Evolutionary conservation across 2,113 vertebrate genomes (phyloP).

Genomic region (Balaenoptera acutorostrata): DNA sequence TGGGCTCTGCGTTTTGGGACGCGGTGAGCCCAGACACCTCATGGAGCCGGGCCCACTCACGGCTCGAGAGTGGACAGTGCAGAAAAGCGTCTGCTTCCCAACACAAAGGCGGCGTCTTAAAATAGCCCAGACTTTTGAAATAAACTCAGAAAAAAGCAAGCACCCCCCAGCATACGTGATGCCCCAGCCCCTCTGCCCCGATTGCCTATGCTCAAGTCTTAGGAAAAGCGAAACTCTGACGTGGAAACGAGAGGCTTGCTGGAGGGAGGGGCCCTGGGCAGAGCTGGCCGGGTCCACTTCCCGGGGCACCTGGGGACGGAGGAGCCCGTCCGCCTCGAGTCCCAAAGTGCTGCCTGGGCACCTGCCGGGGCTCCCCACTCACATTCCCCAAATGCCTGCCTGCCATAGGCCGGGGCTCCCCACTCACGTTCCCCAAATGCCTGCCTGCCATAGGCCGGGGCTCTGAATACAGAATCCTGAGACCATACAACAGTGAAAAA

Average conservation of each 20-base stretch:
- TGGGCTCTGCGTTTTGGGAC: not conserved
- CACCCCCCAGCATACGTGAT: not conserved
- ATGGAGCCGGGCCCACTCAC: not conserved
- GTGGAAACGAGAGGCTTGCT: not conserved
- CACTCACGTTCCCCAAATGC: too few species aligned
- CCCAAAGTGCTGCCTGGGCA: not conserved
- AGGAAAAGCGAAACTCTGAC: not conserved
- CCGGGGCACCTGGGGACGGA: not conserved
- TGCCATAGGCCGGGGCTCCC: too few species aligned
- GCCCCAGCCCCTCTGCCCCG: not conserved
- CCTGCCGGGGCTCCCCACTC: not conserved
- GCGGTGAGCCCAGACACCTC: not conserved
- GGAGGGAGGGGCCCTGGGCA: not conserved
- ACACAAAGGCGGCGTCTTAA: conserved; percentile 52
- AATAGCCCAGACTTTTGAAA: conserved; percentile 46
- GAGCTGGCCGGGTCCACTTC: not conserved
- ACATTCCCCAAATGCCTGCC: not conserved
- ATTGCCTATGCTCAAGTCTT: not conserved
- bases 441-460: too few species aligned
- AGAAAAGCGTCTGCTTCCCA: not conserved
- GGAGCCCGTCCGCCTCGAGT: not conserved
- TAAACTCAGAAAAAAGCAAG: not conserved
- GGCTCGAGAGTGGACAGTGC: conserved; percentile 34
- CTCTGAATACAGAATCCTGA: not conserved
- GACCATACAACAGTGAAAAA: not conserved